Percentiles rank a stretch among this genome's conserved stretches.
These are phyloP conservation scores for Hippopotamus amphibius DNA, from an alignment of 2,113 vertebrate genomes.

Conservation along the genomic window DNA sequence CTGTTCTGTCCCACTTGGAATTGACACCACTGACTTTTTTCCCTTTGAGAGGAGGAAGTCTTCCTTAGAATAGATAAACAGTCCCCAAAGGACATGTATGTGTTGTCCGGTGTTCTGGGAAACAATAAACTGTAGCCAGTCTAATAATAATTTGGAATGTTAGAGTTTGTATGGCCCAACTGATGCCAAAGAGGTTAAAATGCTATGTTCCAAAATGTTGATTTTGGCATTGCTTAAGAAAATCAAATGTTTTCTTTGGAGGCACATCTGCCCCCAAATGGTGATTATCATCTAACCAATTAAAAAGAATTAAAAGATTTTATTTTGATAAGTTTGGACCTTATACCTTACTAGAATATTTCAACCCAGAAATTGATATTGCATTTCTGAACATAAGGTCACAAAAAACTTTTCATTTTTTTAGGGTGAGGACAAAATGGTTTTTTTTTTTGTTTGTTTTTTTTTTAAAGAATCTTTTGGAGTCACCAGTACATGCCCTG, in stretches of 20 bases:
- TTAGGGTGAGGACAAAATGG: conserved; percentile 27
- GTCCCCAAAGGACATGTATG: background rate
- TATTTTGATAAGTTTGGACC: background rate
- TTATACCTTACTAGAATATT: background rate
- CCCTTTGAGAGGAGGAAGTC: background rate
- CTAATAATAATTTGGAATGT: conserved; percentile 53
- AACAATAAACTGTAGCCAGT: background rate
- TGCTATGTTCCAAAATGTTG: background rate
- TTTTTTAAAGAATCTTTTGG: background rate
- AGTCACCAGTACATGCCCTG: background rate
- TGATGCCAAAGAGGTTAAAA: conserved; percentile 16
- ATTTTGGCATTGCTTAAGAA: background rate
- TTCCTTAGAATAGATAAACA: background rate
- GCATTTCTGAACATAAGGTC: background rate
- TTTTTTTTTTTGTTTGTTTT: background rate
- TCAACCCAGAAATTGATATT: background rate
- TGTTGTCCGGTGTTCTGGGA: background rate
- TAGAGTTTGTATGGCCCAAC: background rate
- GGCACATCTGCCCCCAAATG: background rate
- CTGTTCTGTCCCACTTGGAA: background rate
- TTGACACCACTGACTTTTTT: background rate
- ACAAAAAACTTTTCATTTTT: background rate
- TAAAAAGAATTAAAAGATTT: background rate
- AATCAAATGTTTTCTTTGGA: background rate
- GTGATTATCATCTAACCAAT: conserved; percentile 25